phyloP scores from a whole-genome alignment of 2,113 vertebrate genomes.

The Petromus typicus region DNA sequence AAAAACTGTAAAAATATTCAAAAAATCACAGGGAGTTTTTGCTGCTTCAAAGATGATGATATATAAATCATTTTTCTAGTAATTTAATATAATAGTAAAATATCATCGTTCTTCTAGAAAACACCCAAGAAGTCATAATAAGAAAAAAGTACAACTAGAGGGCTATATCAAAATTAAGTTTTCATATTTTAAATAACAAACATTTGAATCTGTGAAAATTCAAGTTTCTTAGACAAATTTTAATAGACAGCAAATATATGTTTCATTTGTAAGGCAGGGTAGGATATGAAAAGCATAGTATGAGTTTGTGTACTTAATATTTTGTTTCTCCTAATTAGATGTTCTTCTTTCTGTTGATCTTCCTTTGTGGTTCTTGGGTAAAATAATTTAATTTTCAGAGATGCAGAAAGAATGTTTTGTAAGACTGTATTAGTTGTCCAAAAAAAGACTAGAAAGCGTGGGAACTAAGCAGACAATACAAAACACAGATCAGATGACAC shows the following conservation, averaged over 20 bases:
- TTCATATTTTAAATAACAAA: conserved; percentile 37
- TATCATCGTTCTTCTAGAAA: not conserved
- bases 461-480: conserved; percentile 82
- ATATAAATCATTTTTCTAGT: not conserved
- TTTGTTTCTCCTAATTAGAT: conserved; percentile 38
- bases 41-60: not conserved
- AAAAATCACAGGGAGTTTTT: not conserved
- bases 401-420: conserved; percentile 85
- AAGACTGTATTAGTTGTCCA: conserved; percentile 85
- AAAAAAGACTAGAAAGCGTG: conserved; percentile 82
- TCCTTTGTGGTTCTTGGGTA: conserved; percentile 80
- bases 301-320: not conserved
- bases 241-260: not conserved
- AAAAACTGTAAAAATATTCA: not conserved
- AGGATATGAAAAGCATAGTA: conserved; percentile 7
- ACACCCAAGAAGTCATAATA: no score
- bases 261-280: conserved; percentile 31
- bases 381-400: conserved; percentile 80
- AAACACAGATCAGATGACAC: conserved; percentile 81
- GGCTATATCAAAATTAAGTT: not conserved
- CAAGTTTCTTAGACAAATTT: not conserved
- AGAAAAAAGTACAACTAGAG: not conserved
- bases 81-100: not conserved
- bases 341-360: conserved; percentile 40
- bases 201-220: conserved; percentile 27